A percentile compares a stretch with the other conserved stretches of the same genome.
phyloP scores from a whole-genome alignment of 2,113 vertebrate genomes.

The Sinocyclocheilus anophthalmus region DNA sequence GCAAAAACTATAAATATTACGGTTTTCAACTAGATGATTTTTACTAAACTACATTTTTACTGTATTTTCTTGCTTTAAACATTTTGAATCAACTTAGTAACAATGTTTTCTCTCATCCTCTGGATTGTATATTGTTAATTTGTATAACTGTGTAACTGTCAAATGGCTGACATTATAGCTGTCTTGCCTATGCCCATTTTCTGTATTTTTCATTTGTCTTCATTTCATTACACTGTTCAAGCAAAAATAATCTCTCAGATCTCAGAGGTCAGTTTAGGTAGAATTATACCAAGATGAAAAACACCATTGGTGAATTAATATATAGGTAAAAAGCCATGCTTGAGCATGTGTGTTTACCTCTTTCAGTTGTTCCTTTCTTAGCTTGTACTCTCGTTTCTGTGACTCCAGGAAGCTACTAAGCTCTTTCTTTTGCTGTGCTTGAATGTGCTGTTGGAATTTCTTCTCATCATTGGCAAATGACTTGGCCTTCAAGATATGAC shows the following conservation, averaged over 20 bases:
- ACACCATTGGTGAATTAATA: not conserved
- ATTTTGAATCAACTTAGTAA: not conserved
- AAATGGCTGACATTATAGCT: not conserved
- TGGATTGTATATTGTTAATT: not conserved
- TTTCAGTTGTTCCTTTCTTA: constrained; percentile 97
- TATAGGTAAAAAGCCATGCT: not conserved
- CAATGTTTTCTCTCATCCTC: not conserved
- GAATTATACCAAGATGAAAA: not conserved
- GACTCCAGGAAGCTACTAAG: constrained; percentile 95
- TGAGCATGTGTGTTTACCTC: constrained; percentile 74
- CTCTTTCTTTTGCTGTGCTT: constrained; percentile 97
- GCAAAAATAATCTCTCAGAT: not conserved
- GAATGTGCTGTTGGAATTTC: constrained; percentile 98
- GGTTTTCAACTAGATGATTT: too few species aligned
- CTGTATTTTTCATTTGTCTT: not conserved
- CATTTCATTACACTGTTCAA: not conserved
- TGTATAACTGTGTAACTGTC: not conserved
- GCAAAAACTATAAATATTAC: too few species aligned
- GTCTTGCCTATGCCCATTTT: too few species aligned
- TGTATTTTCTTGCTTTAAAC: too few species aligned
- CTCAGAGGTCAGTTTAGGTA: not conserved
- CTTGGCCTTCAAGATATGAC: constrained; percentile 82
- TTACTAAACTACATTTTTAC: too few species aligned
- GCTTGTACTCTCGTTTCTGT: constrained; percentile 97
- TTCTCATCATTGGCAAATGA: constrained; percentile 94